phyloP scores from a whole-genome alignment of 2,113 vertebrate genomes.

The Thalassarche chlororhynchos region DNA sequence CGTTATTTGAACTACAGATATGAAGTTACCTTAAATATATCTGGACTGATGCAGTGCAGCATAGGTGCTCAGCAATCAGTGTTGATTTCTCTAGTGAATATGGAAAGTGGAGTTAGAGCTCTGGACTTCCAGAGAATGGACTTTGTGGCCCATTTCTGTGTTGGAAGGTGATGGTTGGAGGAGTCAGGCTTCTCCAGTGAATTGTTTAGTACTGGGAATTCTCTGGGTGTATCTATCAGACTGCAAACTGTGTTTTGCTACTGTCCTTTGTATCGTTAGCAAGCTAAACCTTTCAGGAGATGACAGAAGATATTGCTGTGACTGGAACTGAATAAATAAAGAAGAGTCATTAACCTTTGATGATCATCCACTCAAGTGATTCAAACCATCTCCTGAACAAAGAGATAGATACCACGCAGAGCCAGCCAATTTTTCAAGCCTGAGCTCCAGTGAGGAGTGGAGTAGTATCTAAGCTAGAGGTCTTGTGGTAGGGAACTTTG shows the following conservation, averaged over 20 bases:
- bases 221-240: neutral
- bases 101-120: neutral
- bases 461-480: neutral
- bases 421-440: neutral
- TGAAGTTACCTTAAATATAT: neutral
- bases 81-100: neutral
- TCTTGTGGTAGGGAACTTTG: neutral
- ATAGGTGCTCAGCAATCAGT: neutral
- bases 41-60: neutral
- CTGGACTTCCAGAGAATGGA: neutral
- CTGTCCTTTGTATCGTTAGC: neutral
- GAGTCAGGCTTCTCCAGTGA: neutral
- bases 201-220: neutral
- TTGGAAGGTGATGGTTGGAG: neutral
- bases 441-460: neutral
- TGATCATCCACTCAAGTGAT: neutral
- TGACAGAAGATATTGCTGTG: neutral
- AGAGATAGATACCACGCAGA: neutral
- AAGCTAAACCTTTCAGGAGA: neutral
- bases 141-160: neutral
- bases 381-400: neutral
- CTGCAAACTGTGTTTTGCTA: neutral
- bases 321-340: neutral
- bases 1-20: neutral
- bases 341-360: neutral